Evolutionary conservation across 2,888 invertebrate species (phyloP).

Genomic region (Athalia circularis): DNA sequence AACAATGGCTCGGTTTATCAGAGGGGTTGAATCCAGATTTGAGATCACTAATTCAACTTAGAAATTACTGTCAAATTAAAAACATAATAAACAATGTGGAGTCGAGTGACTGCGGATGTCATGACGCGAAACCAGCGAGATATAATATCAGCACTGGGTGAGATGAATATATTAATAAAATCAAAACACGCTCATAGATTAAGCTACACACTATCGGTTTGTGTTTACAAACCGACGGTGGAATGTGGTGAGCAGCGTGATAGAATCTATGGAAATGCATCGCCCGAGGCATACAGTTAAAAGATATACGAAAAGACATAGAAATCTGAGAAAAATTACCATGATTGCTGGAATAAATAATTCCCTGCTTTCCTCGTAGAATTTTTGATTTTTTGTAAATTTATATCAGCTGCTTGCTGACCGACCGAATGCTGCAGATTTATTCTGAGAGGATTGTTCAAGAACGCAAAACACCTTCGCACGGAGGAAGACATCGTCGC

Average conservation of each 20-base stretch:
- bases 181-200: no score
- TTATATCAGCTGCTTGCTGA: neutral
- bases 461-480: slow-evolving; percentile 21
- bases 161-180: no score
- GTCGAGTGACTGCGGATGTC: no score
- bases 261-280: neutral
- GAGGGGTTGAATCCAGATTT: no score
- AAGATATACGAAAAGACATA: neutral
- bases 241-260: neutral
- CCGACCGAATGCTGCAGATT: slow-evolving; percentile 21
- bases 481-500: slow-evolving; percentile 39
- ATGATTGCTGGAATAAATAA: slow-evolving; percentile 4
- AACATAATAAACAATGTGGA: no score
- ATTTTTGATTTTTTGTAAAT: neutral
- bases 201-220: no score
- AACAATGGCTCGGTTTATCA: neutral
- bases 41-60: no score
- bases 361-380: neutral
- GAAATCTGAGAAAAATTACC: slow-evolving; percentile 18
- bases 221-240: neutral
- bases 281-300: neutral
- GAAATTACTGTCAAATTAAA: no score
- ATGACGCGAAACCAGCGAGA: no score
- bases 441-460: slow-evolving; percentile 19
- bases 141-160: no score